phyloP scores from a whole-genome alignment of 2,113 vertebrate species.

The Scomber colias region DNA sequence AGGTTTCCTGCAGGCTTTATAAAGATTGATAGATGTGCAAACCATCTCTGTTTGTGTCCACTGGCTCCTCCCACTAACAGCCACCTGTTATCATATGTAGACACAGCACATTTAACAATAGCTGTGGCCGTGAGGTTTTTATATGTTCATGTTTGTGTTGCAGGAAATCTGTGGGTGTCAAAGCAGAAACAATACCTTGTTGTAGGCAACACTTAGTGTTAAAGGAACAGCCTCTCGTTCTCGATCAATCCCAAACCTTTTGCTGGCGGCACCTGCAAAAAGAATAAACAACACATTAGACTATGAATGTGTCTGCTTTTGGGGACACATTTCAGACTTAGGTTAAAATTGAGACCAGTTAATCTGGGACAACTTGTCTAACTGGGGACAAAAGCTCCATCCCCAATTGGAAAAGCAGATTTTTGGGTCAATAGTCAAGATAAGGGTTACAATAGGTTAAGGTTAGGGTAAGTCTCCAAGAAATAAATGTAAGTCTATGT shows the following conservation, averaged over 20 bases:
- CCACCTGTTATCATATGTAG: slow-evolving; percentile 81
- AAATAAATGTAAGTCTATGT: too few relatives aligned
- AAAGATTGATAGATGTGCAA: slow-evolving; percentile 92
- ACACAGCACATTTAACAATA: background rate
- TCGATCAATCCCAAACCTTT: slow-evolving; percentile 93
- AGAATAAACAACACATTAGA: slow-evolving; percentile 7
- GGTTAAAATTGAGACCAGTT: too few relatives aligned
- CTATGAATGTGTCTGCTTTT: background rate
- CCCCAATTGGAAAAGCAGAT: too few relatives aligned
- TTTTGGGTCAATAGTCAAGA: too few relatives aligned
- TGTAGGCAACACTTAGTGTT: slow-evolving; percentile 91
- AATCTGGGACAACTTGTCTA: too few relatives aligned
- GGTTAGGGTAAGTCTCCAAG: too few relatives aligned
- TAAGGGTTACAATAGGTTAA: too few relatives aligned
- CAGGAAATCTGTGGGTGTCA: background rate
- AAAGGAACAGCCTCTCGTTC: slow-evolving; percentile 93
- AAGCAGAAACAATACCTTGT: slow-evolving; percentile 85
- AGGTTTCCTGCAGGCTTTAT: slow-evolving; percentile 88
- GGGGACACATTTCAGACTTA: background rate
- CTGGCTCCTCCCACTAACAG: slow-evolving; percentile 90
- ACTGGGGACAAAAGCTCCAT: too few relatives aligned
- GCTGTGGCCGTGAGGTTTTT: background rate
- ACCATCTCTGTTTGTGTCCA: slow-evolving; percentile 89
- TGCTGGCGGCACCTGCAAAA: slow-evolving; percentile 90
- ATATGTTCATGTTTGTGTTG: background rate